Evolutionary conservation across 2,888 invertebrate species (phyloP).

Genomic region (Esperia sulphurella): DNA sequence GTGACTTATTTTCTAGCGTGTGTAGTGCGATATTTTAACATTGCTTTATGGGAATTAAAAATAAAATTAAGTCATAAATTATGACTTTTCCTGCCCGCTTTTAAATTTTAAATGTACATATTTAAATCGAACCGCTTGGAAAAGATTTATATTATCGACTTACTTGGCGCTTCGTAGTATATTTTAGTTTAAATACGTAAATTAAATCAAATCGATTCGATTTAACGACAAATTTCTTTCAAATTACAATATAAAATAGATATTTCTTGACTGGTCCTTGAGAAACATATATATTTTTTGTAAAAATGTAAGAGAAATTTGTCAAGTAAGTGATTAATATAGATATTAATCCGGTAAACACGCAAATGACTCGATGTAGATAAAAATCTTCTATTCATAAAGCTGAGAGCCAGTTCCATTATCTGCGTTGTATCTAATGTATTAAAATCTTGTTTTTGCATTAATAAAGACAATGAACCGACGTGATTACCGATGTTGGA

Average conservation of each 20-base stretch:
- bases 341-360: neutral
- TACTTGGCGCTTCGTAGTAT: neutral
- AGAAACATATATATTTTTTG: neutral
- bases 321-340: neutral
- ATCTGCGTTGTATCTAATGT: too few relatives aligned
- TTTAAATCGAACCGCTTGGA: slow-evolving; percentile 5
- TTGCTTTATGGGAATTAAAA: neutral
- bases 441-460: too few relatives aligned
- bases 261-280: neutral
- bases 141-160: slow-evolving; percentile 1
- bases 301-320: neutral
- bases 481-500: too few relatives aligned
- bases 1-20: neutral
- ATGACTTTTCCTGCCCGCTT: neutral
- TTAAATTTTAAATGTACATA: slow-evolving; percentile 5
- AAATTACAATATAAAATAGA: slow-evolving; percentile 1
- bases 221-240: slow-evolving; percentile 1
- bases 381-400: neutral
- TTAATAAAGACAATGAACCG: too few relatives aligned
- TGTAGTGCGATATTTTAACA: too few relatives aligned
- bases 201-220: slow-evolving; percentile 4
- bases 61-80: slow-evolving; percentile 4
- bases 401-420: neutral
- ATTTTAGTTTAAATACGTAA: neutral
- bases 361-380: neutral